Evolutionary conservation across 2,113 vertebrate genomes (phyloP), one percentile per base, ranked within the genome.

Genomic region (Shinisaurus crocodilurus): DNA sequence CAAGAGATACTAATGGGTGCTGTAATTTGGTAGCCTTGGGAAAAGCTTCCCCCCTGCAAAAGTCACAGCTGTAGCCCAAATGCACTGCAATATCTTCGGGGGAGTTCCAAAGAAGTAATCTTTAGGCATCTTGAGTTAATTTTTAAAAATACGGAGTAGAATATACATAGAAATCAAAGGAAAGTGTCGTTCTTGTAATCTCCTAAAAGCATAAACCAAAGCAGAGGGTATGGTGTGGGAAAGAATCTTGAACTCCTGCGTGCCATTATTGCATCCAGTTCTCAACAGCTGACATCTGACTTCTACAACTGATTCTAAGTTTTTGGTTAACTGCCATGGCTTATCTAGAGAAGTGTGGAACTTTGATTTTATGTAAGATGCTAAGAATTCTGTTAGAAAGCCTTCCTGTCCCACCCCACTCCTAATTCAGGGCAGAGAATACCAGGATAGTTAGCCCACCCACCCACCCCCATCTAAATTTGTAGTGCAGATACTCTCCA

Each of bases 401-500:
- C 1, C 75, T n/a, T 6, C 9, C 0, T 0, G 3, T 72, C 88
- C 57, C 87, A 8, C 82, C 27, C 79, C 87, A 37, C 82, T 4
- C 72, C 3, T 5, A 63, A 63, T 45, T 50, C 69, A 40, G 32
- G 45, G 60, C 86, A 34, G n/a, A 74, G 54, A 45, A 67, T 57
- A 75, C 25, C 70, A 74, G 37, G 37, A 25, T 84, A 85, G 15
- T 40, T 48, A 54, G 32, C n/a, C n/a, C 13, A 54, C 13, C 54
- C 7, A 6, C 13, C 29, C 76, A 50, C 23, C 32, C 40, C 34
- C 40, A 76, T 54, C n/a, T 54, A 48, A 69, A 63, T 77, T 29
- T 77, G 60, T 77, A 85, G 34, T 90, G 74, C 88, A 90, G 88
- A 85, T 40, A 50, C 67, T 32, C 10, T 89, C 80, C 23, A 60